Evolutionary conservation across 2,797 vertebrate species (phyloP).

Genomic region (Oophaga sylvatica): DNA sequence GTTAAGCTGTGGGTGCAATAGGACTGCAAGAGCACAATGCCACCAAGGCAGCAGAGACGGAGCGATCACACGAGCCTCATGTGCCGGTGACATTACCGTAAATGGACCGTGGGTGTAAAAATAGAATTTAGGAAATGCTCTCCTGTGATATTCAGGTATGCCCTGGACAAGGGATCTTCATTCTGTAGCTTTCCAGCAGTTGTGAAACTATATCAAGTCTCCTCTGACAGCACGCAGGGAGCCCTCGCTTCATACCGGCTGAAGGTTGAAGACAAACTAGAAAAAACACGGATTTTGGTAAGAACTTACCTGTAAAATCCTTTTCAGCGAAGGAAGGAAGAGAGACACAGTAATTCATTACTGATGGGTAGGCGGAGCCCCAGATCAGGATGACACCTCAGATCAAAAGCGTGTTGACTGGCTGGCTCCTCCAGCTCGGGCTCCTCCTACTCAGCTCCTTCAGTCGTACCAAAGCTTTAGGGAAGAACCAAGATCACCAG

Average conservation of each 20-base stretch:
- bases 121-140: constrained; percentile 3
- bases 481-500: too few species aligned
- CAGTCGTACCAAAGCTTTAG: too few species aligned
- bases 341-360: too few species aligned
- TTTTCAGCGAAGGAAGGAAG: too few species aligned
- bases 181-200: background rate
- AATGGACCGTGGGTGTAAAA: background rate
- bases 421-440: too few species aligned
- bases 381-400: too few species aligned
- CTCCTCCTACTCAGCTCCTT: too few species aligned
- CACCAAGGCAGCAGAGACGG: background rate
- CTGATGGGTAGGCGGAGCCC: too few species aligned
- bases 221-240: background rate
- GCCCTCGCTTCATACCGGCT: background rate
- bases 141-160: background rate
- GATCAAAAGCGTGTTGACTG: too few species aligned
- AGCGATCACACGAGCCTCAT: background rate
- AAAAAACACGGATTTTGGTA: too few species aligned
- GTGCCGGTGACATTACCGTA: background rate
- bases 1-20: background rate
- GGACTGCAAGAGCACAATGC: background rate
- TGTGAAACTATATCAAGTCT: background rate
- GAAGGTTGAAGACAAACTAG: too few species aligned
- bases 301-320: too few species aligned
- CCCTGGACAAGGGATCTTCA: background rate